A percentile compares a stretch with the other conserved stretches of the same genome.
These are phyloP conservation scores for Haemorhous mexicanus DNA, from an alignment of 2,113 vertebrate genomes.

Conservation along the genomic window DNA sequence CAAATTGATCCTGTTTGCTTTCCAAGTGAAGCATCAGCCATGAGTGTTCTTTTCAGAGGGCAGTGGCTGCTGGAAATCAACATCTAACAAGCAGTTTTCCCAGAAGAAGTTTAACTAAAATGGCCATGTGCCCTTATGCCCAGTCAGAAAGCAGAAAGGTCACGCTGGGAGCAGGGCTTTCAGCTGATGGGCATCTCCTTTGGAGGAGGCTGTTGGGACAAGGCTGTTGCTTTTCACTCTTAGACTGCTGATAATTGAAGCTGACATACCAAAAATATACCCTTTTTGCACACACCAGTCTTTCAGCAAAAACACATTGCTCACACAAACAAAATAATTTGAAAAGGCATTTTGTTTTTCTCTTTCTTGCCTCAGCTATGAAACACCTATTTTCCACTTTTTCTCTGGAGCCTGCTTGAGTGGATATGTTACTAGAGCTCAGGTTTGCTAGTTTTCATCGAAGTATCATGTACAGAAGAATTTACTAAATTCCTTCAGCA, in stretches of 20 bases:
- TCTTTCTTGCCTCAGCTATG: not conserved
- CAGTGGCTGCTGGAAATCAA: slow-evolving; percentile 1
- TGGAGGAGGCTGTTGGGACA: slow-evolving; percentile 23
- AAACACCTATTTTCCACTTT: slow-evolving; percentile 1
- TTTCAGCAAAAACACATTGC: not conserved
- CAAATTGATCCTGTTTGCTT: not conserved
- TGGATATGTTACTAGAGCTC: not conserved
- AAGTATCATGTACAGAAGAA: not conserved
- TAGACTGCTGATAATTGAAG: slow-evolving; percentile 20
- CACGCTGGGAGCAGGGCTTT: not conserved
- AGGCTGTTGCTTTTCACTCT: slow-evolving; percentile 23
- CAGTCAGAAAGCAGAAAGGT: slow-evolving; percentile 26
- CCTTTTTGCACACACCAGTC: not conserved
- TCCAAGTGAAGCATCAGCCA: not conserved
- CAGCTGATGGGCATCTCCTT: not conserved
- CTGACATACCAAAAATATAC: slow-evolving; percentile 35
- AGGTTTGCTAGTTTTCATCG: slow-evolving; percentile 16
- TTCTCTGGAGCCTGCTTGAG: not conserved
- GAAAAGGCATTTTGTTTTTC: not conserved
- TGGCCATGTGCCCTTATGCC: not conserved
- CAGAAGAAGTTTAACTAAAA: slow-evolving; percentile 17
- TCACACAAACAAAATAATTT: slow-evolving; percentile 22
- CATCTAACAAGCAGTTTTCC: slow-evolving; percentile 12
- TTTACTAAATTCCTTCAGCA: slow-evolving; percentile 30
- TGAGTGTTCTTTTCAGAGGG: slow-evolving; percentile 14